Percentiles rank a stretch among this genome's conserved stretches.
phyloP scores from a whole-genome alignment of 1,140 invertebrate genomes.

The Saccostrea glomerata region DNA sequence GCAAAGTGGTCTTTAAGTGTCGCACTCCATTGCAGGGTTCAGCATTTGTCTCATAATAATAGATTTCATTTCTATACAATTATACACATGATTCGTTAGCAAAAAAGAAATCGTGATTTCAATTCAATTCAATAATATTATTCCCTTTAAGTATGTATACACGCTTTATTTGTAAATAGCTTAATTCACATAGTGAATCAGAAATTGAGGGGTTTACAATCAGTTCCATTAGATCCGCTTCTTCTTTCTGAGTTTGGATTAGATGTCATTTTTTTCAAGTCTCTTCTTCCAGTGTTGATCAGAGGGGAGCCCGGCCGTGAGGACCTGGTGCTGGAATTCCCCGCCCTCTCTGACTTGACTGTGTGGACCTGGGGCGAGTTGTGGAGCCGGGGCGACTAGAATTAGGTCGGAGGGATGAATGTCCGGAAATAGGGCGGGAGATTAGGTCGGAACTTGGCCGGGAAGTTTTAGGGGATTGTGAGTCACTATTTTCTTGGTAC shows the following conservation, averaged over 20 bases:
- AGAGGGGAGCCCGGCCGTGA: background rate
- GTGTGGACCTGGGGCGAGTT: background rate
- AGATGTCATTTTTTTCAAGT: background rate
- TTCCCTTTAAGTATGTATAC: too few relatives aligned
- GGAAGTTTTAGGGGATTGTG: background rate
- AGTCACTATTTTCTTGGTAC: background rate
- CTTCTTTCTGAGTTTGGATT: slow-evolving; percentile 4
- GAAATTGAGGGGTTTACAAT: slow-evolving; percentile 35
- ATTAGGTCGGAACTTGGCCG: background rate
- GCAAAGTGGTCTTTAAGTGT: too few relatives aligned
- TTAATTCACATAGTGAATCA: background rate
- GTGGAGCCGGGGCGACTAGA: background rate
- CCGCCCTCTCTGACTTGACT: background rate
- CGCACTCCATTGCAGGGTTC: too few relatives aligned
- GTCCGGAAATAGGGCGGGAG: too few relatives aligned
- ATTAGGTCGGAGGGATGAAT: background rate
- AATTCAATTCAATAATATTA: too few relatives aligned
- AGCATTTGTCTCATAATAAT: too few relatives aligned
- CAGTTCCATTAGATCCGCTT: background rate
- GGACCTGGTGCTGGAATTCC: background rate
- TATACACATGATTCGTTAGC: too few relatives aligned
- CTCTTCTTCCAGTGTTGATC: background rate
- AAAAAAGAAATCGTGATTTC: too few relatives aligned
- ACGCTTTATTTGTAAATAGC: too few relatives aligned
- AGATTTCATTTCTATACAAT: too few relatives aligned